Percentiles rank a stretch among this genome's conserved stretches.
These are phyloP conservation scores for Troides helena DNA, from an alignment of 2,888 invertebrate genomes.

Conservation along the genomic window DNA sequence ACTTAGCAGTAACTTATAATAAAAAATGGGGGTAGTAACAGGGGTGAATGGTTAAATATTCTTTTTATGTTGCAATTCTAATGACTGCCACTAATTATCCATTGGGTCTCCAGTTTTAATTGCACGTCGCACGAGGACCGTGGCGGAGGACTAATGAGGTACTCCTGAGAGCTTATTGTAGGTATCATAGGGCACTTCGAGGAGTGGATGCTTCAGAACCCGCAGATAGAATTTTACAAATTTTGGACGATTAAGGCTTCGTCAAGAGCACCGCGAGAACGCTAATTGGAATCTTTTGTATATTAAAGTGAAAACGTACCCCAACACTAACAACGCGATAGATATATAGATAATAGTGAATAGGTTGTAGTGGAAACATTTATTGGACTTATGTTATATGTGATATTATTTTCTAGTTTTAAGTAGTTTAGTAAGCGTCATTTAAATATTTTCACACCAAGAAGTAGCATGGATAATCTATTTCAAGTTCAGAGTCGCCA, in stretches of 20 bases:
- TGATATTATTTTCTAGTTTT: no score
- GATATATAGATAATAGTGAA: no score
- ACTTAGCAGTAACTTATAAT: no score
- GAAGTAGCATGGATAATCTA: no score
- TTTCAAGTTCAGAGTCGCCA: no score
- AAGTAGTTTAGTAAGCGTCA: no score
- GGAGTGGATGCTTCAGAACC: constrained; percentile 15
- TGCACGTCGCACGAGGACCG: constrained; percentile 17
- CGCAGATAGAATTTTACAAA: constrained; percentile 4
- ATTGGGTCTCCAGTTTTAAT: constrained; percentile 20
- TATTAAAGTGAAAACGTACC: not conserved
- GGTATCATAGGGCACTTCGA: constrained; percentile 17
- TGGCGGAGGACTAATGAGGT: constrained; percentile 21
- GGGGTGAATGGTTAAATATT: constrained; percentile 17
- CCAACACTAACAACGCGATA: no score
- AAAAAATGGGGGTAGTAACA: constrained; percentile 4
- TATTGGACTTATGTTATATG: no score
- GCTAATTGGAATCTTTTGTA: constrained; percentile 14
- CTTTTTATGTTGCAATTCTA: constrained; percentile 17
- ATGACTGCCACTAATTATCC: constrained; percentile 27
- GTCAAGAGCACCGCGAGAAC: not conserved
- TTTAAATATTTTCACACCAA: no score
- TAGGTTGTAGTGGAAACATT: no score
- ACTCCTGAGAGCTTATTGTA: constrained; percentile 13
- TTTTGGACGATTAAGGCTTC: constrained; percentile 2